These are phyloP conservation scores for Falcaria lacertinaria DNA, from an alignment of 2,888 invertebrate genomes.

Conservation along the genomic window DNA sequence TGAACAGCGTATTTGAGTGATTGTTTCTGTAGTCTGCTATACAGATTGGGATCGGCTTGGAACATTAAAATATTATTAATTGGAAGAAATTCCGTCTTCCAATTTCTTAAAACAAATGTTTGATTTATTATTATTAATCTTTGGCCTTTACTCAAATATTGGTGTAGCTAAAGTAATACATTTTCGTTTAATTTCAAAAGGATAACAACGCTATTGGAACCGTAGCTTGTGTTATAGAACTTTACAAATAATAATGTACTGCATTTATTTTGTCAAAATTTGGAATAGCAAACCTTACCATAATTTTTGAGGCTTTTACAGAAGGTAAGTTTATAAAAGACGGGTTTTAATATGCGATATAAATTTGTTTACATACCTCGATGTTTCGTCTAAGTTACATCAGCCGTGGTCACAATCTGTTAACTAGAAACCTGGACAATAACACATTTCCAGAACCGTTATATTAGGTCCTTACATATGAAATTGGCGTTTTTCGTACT, in stretches of 20 bases:
- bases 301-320: too few species aligned
- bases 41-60: slow-evolving; percentile 50
- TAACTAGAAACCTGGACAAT: too few species aligned
- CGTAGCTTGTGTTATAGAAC: neutral
- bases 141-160: slow-evolving; percentile 33
- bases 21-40: slow-evolving; percentile 60
- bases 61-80: slow-evolving; percentile 60
- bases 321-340: too few species aligned
- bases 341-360: too few species aligned
- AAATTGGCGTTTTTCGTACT: too few species aligned
- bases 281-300: neutral
- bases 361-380: too few species aligned
- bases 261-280: neutral
- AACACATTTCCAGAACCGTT: too few species aligned
- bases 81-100: slow-evolving; percentile 50
- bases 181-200: slow-evolving; percentile 1
- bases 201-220: neutral
- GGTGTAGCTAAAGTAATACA: slow-evolving; percentile 8
- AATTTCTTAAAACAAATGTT: slow-evolving; percentile 54
- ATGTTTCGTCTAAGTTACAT: too few species aligned
- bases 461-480: too few species aligned
- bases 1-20: slow-evolving; percentile 75
- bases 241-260: neutral
- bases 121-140: slow-evolving; percentile 50
- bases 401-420: too few species aligned